Percentiles rank a stretch among this genome's conserved stretches.
Evolutionary conservation across 2,888 invertebrate genomes (phyloP).

Genomic region (Xestia c-nigrum): DNA sequence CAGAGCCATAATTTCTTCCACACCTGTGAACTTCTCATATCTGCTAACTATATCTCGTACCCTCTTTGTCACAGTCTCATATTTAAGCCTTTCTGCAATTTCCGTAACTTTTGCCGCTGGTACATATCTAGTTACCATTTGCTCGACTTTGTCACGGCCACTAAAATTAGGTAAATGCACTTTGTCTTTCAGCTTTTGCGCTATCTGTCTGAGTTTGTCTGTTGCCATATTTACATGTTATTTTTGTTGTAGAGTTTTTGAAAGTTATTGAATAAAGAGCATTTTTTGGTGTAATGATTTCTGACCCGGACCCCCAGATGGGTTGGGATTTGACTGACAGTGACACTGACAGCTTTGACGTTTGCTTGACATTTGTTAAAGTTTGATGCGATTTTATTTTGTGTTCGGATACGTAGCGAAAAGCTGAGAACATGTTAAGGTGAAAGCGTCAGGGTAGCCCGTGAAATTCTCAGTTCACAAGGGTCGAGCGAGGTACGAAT

Average conservation of each 20-base stretch:
- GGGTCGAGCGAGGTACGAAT: too few relatives aligned
- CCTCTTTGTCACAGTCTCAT: constrained; percentile 77
- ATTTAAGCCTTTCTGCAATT: constrained; percentile 84
- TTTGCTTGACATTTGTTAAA: constrained; percentile 41
- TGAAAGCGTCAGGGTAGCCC: too few relatives aligned
- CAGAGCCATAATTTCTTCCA: constrained; percentile 94
- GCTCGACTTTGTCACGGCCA: constrained; percentile 83
- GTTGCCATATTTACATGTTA: constrained; percentile 87
- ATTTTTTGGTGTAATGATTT: constrained; percentile 73
- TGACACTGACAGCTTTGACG: not conserved
- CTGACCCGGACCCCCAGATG: constrained; percentile 58
- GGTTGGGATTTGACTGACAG: constrained; percentile 53
- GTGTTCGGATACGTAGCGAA: constrained; percentile 30
- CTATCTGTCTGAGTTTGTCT: constrained; percentile 83
- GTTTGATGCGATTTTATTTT: constrained; percentile 43
- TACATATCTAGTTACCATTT: constrained; percentile 82
- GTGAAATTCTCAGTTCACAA: too few relatives aligned
- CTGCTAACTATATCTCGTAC: constrained; percentile 89
- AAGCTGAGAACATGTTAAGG: not conserved
- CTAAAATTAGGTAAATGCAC: constrained; percentile 77
- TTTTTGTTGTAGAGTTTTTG: constrained; percentile 64
- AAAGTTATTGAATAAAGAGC: constrained; percentile 62
- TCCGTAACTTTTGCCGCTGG: constrained; percentile 81
- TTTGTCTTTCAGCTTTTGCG: constrained; percentile 82
- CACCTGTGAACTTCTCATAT: constrained; percentile 94